phyloP scores from a whole-genome alignment of 53 echinoderm and acorn worm species.

The Temnopleurus reevesii region DNA sequence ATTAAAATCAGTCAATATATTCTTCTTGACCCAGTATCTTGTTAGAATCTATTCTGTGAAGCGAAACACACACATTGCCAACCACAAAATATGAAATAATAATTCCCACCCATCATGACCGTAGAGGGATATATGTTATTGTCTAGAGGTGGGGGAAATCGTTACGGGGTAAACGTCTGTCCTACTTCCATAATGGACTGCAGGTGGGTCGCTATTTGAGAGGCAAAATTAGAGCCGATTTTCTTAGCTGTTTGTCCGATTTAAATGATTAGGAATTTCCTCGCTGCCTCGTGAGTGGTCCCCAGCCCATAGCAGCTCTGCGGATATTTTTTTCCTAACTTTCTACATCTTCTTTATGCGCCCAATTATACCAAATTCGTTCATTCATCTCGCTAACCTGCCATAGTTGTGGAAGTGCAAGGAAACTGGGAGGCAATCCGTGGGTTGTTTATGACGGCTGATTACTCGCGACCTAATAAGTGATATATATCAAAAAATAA shows the following conservation, averaged over 20 bases:
- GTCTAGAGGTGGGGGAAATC: constrained; percentile 44
- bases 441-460: background rate
- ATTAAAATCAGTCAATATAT: too few relatives aligned
- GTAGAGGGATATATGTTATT: constrained; percentile 42
- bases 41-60: too few relatives aligned
- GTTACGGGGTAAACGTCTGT: constrained; percentile 27
- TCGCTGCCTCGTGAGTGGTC: constrained; percentile 45
- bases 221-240: constrained; percentile 47
- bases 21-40: too few relatives aligned
- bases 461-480: background rate
- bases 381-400: background rate
- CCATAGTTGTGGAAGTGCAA: background rate
- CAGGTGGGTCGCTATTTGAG: constrained; percentile 39
- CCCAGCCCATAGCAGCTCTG: background rate
- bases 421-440: background rate
- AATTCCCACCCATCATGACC: too few relatives aligned
- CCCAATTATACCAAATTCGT: background rate
- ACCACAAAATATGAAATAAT: too few relatives aligned
- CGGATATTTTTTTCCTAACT: background rate
- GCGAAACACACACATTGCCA: too few relatives aligned
- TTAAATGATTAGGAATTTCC: constrained; percentile 53
- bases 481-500: background rate
- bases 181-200: constrained; percentile 49
- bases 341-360: background rate
- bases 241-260: constrained; percentile 55